Evolutionary conservation across 1,140 invertebrate species (phyloP), one percentile per base, ranked within the genome.

Genomic region (Mamestra configurata): DNA sequence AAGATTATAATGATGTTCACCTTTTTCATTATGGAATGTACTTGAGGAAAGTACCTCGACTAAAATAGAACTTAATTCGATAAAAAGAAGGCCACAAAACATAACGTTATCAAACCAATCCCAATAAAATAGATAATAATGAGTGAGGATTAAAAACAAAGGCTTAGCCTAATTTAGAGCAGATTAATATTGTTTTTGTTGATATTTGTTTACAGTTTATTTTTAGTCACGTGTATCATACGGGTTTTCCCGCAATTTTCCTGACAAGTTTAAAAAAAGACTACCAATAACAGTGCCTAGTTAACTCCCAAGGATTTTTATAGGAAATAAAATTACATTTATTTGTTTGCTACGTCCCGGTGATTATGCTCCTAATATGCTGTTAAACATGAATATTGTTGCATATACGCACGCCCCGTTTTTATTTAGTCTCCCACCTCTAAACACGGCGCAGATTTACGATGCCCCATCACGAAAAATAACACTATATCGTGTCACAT

Each of bases 401-500:
- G 15, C 18, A n/a, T n/a, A n/a, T 7, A 10, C 6, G 0, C 6
- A 53, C 49, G 49, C 20, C 22, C 22, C 24, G 27, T 55, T 55
- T 55, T 55, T 55, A 55, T 55, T 24, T 10, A 13, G 43, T 55
- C 18, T n/a, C 53, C 5, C 20, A 24, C 53, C 53, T 55, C 8
- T 55, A 55, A 24, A 10, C 20, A 55, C 53, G 20, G 1, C 20
- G 10, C 22, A 24, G 22, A 55, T 55, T 55, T 49, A 49, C 1
- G 20, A 35, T 0, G 4, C 20, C 13, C 8, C 43, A 37, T 40
- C 64, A 46, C 18, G 37, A 27, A 68, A 68, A 22, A 27, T 27
- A 24, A 40, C 64, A 46, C 22, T 49, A 68, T 68, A 43, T 46
- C 40, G 13, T 49, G 22, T 68, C 64, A 68, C 64, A 68, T 68